Base-by-base conservation (phyloP, 92 coral and sea anemone species). In the Isaurus tuberculatus region DNA sequence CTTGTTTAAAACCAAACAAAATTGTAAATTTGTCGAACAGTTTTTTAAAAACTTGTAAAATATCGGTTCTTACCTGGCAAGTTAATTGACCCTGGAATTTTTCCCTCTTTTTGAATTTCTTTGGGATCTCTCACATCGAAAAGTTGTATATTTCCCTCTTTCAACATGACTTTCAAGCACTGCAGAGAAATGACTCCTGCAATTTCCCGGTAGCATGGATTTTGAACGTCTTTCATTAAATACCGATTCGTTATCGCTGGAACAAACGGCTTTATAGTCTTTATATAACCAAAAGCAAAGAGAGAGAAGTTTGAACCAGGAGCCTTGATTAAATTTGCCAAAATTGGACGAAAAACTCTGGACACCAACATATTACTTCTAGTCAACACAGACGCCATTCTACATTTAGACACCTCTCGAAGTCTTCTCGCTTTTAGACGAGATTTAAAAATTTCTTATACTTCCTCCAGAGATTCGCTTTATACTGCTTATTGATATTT, bases 81-180 rank as follows among this genome's bases (percentile, higher is more conserved):
- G 63, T 90, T 93, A 5, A 83, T 79, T 20, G 97, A 79, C 22
- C 78, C 89, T 19, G 97, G 92, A 19, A 93, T 93, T 84, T 75
- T 88, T 11, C 97, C 97, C 19, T 84, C 73, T 17, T 89, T 65
- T 20, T 67, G 68, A 17, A 90, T 79, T 31, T 93, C 94, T 64
- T 91, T 71, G 53, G 95, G 92, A 61, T 90, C 94, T 30, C 98
- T 83, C 60, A 93, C 91, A 82, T 90, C 95, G 83, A 94, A 89
- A 34, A 94, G 75, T 48, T 91, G 93, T 31, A 94, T 77, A 36
- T 87, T 75, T 2, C 85, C 88, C 23, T 81, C 77, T 23, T 42
- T 73, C 22, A 91, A 8, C 85, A 92, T 85, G 51, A 67, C 81
- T 77, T 92, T 88, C 48, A 92, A 53, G 69, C 95, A 92, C 17